These are phyloP conservation scores for Beris chalybata DNA, from an alignment of 2,888 invertebrate species.

Conservation along the genomic window DNA sequence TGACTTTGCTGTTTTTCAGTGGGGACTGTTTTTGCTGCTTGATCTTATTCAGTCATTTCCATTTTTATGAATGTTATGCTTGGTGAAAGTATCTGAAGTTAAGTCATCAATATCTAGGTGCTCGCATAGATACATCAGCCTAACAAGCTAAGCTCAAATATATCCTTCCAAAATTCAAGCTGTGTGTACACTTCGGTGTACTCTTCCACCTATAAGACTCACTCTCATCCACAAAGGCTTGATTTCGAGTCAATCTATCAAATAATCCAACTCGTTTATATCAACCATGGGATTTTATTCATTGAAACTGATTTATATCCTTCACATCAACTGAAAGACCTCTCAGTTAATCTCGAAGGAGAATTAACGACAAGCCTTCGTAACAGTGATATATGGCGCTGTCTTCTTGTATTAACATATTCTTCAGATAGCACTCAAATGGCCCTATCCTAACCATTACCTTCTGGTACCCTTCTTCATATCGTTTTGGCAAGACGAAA, in stretches of 20 bases:
- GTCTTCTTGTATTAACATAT: constrained; percentile 37
- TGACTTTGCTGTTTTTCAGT: too few relatives aligned
- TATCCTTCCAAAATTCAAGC: too few relatives aligned
- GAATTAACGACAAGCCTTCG: constrained; percentile 36
- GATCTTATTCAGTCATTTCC: too few relatives aligned
- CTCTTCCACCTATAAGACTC: too few relatives aligned
- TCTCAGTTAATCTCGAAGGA: constrained; percentile 36
- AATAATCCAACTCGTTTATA: constrained; percentile 32
- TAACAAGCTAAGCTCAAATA: too few relatives aligned
- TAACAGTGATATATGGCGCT: constrained; percentile 34
- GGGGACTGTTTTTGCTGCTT: too few relatives aligned
- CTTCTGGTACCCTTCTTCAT: constrained; percentile 9
- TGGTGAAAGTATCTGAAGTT: too few relatives aligned
- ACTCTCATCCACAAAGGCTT: too few relatives aligned
- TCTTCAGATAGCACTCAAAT: constrained; percentile 29
- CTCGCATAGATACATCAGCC: too few relatives aligned
- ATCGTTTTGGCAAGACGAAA: not conserved
- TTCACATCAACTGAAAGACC: constrained; percentile 31
- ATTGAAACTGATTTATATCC: constrained; percentile 31
- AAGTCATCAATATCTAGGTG: too few relatives aligned
- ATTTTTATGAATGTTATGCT: too few relatives aligned
- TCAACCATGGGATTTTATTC: constrained; percentile 31
- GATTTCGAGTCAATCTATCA: constrained; percentile 28
- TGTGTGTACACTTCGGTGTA: too few relatives aligned
- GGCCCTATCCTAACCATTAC: constrained; percentile 23